phyloP scores from a whole-genome alignment of 2,888 invertebrate genomes.

The Eupithecia vulgata region DNA sequence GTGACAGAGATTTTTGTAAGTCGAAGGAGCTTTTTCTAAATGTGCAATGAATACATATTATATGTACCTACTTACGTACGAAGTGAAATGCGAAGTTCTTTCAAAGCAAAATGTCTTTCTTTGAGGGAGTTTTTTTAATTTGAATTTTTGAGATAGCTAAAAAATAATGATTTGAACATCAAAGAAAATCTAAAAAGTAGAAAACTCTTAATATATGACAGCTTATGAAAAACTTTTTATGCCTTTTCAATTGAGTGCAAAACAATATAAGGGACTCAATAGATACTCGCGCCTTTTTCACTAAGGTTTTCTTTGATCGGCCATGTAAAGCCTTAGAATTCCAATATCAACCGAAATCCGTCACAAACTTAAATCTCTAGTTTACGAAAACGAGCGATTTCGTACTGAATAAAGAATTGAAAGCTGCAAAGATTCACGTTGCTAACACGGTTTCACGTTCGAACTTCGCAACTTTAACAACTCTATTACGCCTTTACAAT shows the following conservation, averaged over 20 bases:
- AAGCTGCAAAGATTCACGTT: constrained; percentile 9
- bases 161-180: too few species aligned
- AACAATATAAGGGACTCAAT: neutral
- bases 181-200: too few species aligned
- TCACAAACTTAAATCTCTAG: constrained; percentile 5
- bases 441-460: constrained; percentile 13
- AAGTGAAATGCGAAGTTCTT: neutral
- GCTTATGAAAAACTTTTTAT: neutral
- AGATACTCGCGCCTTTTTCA: neutral
- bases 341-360: neutral
- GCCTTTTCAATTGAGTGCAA: neutral
- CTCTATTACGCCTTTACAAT: constrained; percentile 15
- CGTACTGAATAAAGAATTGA: constrained; percentile 10
- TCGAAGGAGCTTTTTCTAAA: neutral
- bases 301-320: neutral
- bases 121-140: neutral
- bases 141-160: too few species aligned
- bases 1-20: constrained; percentile 12
- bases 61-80: too few species aligned
- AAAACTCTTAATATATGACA: neutral
- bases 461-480: constrained; percentile 12
- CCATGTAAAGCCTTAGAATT: neutral
- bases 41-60: neutral
- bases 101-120: neutral
- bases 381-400: neutral